Conservation (phyloP, 1,140 invertebrate genomes). For the Bombus polaris region DNA sequence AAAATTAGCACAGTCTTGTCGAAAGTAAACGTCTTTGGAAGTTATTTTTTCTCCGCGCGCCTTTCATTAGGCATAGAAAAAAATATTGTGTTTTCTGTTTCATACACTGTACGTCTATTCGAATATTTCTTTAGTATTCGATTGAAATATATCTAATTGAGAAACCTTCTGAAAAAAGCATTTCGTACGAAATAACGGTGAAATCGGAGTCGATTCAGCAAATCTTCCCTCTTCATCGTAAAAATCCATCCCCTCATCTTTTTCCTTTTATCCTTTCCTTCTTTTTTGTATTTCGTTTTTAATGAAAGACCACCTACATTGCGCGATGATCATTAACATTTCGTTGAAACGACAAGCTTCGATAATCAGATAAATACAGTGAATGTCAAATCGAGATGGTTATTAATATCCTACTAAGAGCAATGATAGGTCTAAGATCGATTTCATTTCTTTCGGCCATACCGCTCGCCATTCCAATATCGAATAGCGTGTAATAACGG, state of each 20-base stretch:
- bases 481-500: background rate
- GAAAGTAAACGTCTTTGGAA: constrained; percentile 32
- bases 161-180: too few species aligned
- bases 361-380: constrained; percentile 24
- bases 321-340: constrained; percentile 24
- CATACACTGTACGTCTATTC: too few species aligned
- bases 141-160: too few species aligned
- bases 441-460: constrained; percentile 19
- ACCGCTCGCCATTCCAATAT: background rate
- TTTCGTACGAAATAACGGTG: too few species aligned
- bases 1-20: constrained; percentile 46
- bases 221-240: background rate
- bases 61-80: background rate
- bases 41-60: background rate
- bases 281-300: constrained; percentile 1
- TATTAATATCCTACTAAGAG: constrained; percentile 23
- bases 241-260: background rate
- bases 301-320: constrained; percentile 30
- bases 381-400: background rate
- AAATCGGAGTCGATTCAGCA: too few species aligned
- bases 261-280: background rate
- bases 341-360: background rate
- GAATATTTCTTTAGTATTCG: too few species aligned
- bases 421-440: background rate
- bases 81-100: background rate